Conservation (phyloP, 2,113 vertebrate genomes). For the Platycercus adscitus region DNA sequence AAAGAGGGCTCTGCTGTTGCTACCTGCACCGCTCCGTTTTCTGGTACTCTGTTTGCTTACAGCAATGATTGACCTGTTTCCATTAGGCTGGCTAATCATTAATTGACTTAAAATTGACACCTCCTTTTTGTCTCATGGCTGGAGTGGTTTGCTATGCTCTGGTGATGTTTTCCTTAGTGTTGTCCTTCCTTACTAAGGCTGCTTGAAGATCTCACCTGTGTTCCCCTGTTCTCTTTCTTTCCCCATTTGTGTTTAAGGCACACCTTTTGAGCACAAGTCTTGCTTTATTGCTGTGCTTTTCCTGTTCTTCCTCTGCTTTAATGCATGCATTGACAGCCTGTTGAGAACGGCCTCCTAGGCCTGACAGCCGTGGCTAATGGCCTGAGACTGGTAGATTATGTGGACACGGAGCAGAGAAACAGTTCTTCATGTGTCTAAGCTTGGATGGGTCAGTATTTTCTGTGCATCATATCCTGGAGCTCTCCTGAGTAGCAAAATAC, state of each 20-base stretch:
- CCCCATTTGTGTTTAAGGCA: background rate
- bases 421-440: background rate
- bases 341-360: background rate
- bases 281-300: background rate
- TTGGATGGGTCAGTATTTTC: background rate
- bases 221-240: background rate
- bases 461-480: background rate
- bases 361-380: background rate
- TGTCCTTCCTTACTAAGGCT: background rate
- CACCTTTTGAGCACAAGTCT: background rate
- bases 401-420: background rate
- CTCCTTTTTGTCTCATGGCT: background rate
- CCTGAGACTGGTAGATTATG: background rate
- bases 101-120: conserved; percentile 49
- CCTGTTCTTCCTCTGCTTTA: background rate
- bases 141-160: background rate
- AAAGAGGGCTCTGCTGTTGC: background rate
- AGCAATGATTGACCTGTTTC: conserved; percentile 67
- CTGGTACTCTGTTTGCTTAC: conserved; percentile 44
- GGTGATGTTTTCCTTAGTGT: background rate
- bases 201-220: background rate
- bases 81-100: conserved; percentile 59
- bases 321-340: background rate
- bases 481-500: background rate
- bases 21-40: conserved; percentile 46